These are phyloP conservation scores for Antheraea pernyi DNA, from an alignment of 1,140 invertebrate species.

Conservation along the genomic window DNA sequence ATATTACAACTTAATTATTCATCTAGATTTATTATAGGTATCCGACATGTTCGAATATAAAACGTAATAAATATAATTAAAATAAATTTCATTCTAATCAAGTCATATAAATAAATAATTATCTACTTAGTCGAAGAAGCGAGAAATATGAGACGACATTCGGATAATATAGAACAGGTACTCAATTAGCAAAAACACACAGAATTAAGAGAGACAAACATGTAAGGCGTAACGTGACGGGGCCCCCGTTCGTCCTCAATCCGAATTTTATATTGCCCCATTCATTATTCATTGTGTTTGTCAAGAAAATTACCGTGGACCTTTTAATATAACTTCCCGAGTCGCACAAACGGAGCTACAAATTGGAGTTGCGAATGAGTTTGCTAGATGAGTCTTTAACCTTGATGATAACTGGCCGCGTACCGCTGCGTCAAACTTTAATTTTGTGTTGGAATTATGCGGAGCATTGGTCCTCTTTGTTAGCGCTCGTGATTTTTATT, in stretches of 20 bases:
- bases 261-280: conserved; percentile 74
- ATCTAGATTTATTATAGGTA: no score
- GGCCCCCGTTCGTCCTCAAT: conserved; percentile 60
- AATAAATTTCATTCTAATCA: not conserved
- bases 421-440: conserved; percentile 54
- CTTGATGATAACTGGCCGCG: conserved; percentile 56
- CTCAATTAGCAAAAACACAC: conserved; percentile 77
- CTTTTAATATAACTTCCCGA: conserved; percentile 72
- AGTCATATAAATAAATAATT: not conserved
- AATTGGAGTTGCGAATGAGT: conserved; percentile 68
- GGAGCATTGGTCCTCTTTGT: conserved; percentile 43
- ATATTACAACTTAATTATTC: no score
- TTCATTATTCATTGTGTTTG: conserved; percentile 75
- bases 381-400: conserved; percentile 52
- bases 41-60: not conserved
- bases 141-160: not conserved
- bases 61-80: not conserved
- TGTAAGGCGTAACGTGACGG: conserved; percentile 56
- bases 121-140: no score
- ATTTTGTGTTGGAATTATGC: conserved; percentile 56
- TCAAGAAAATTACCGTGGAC: conserved; percentile 72
- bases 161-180: conserved; percentile 49
- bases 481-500: conserved; percentile 11
- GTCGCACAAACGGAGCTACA: conserved; percentile 62
- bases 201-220: conserved; percentile 76